Conservation (phyloP, 2,888 invertebrate species). For the Notodonta ziczac region DNA sequence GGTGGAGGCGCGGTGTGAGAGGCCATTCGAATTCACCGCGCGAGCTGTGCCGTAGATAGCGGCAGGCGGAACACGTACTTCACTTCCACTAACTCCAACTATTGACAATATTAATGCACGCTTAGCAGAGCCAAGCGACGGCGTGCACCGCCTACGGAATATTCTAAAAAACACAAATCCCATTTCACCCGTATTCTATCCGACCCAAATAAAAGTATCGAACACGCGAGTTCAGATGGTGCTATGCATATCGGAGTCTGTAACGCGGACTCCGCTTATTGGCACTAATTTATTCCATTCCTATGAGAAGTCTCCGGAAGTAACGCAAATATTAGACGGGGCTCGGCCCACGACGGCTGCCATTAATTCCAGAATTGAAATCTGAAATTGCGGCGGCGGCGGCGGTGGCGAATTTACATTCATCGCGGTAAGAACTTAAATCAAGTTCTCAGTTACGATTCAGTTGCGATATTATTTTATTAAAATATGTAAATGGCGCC, state of each 20-base stretch:
- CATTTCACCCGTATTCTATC: slow-evolving; percentile 9
- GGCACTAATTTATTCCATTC: slow-evolving; percentile 80
- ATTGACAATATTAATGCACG: slow-evolving; percentile 85
- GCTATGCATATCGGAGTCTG: slow-evolving; percentile 31
- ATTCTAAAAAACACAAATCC: slow-evolving; percentile 51
- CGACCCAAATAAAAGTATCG: background rate
- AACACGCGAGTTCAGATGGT: slow-evolving; percentile 8
- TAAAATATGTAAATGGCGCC: slow-evolving; percentile 83
- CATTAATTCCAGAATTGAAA: slow-evolving; percentile 85
- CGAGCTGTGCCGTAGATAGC: slow-evolving; percentile 81
- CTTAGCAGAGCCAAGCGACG: slow-evolving; percentile 78
- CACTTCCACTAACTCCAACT: slow-evolving; percentile 84
- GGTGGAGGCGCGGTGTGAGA: slow-evolving; percentile 60
- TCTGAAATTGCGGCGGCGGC: slow-evolving; percentile 80
- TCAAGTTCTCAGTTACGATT: slow-evolving; percentile 85
- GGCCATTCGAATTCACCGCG: slow-evolving; percentile 82
- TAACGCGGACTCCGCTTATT: slow-evolving; percentile 53
- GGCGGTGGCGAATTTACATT: slow-evolving; percentile 82
- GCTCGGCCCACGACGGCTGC: slow-evolving; percentile 77
- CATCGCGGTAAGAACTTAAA: slow-evolving; percentile 85
- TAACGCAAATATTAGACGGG: slow-evolving; percentile 83
- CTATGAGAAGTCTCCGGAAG: slow-evolving; percentile 79
- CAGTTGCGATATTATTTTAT: slow-evolving; percentile 85
- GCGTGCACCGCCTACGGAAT: slow-evolving; percentile 71
- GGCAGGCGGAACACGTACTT: slow-evolving; percentile 84